Evolutionary conservation across 37 sponge, comb jelly and placozoan species (phyloP).

Genomic region (Aphrocallistes beatrix): DNA sequence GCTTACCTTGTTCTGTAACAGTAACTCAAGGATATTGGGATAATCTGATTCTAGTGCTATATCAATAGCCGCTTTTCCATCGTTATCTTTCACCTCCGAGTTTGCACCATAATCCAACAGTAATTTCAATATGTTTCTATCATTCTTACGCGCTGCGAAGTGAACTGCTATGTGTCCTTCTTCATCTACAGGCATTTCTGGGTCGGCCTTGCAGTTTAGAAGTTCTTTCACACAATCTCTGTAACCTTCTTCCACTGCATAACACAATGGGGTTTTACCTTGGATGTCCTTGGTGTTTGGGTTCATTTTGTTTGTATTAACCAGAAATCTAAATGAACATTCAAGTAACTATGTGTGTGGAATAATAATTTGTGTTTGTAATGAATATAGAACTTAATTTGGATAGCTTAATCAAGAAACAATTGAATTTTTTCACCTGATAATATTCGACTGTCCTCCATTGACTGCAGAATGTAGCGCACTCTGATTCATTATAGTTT

Average conservation of each 20-base stretch:
- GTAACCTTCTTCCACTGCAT: background rate
- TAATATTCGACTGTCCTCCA: background rate
- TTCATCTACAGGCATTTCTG: background rate
- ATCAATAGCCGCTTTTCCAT: background rate
- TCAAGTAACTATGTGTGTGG: no score
- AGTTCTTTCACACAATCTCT: background rate
- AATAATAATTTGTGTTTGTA: no score
- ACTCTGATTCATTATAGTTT: background rate
- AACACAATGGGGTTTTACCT: background rate
- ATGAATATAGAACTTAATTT: no score
- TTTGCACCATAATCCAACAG: background rate
- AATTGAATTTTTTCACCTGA: conserved; percentile 4
- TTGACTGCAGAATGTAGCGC: background rate
- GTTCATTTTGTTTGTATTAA: background rate
- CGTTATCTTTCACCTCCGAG: background rate
- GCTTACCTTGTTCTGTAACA: background rate
- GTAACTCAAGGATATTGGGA: background rate
- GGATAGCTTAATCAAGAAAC: no score
- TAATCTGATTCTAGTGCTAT: background rate
- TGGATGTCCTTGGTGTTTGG: background rate
- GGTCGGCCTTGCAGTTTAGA: background rate
- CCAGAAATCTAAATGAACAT: conserved; percentile 2
- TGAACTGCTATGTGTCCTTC: background rate
- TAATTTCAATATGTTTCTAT: background rate
- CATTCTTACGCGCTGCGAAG: background rate